These are phyloP conservation scores for Trachops cirrhosus DNA, from an alignment of 2,797 vertebrate genomes.

Conservation along the genomic window DNA sequence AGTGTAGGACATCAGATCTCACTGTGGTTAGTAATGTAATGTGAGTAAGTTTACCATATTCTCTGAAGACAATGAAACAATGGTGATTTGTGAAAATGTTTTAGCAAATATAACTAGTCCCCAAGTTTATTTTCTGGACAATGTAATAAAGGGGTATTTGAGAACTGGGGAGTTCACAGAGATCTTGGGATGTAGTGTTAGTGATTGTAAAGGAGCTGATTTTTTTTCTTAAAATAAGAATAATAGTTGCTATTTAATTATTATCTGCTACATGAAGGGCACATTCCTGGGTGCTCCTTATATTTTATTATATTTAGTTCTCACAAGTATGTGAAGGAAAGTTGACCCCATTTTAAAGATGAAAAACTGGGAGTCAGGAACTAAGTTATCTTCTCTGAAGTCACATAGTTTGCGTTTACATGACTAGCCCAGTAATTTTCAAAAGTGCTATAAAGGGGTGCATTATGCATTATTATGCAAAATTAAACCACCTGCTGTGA, in stretches of 20 bases:
- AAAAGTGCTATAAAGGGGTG: not conserved
- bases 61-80: not conserved
- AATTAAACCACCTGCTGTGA: not conserved
- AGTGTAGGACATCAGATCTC: not conserved
- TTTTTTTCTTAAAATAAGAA: not conserved
- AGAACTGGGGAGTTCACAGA: not conserved
- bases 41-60: not conserved
- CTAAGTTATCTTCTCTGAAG: not conserved
- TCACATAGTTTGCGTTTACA: not conserved
- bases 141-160: not conserved
- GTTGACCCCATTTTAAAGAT: not conserved
- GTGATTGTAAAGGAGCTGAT: not conserved
- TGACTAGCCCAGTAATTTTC: not conserved
- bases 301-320: not conserved
- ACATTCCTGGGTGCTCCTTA: not conserved
- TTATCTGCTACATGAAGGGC: not conserved
- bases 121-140: not conserved
- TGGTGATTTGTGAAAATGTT: not conserved
- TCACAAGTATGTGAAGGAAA: not conserved
- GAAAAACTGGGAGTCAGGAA: not conserved
- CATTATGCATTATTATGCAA: not conserved
- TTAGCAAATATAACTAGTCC: not conserved
- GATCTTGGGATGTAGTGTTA: not conserved
- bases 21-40: not conserved
- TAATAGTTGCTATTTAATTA: not conserved